Percentiles rank a stretch among this genome's conserved stretches.
Conservation (phyloP, 2,113 vertebrate species). For the Candoia aspera region DNA sequence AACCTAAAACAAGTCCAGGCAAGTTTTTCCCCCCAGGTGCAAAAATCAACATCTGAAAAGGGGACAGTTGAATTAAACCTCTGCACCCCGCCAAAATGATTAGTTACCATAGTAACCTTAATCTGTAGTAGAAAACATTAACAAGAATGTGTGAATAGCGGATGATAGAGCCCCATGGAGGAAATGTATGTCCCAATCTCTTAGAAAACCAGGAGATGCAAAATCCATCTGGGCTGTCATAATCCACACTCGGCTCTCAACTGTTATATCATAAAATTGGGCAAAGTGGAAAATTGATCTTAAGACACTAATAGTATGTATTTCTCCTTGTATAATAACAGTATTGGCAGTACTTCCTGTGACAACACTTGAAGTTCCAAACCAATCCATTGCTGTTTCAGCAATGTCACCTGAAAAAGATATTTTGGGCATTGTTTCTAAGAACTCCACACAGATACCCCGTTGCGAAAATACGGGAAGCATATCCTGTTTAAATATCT, state of each 20-base stretch:
- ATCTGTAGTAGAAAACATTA: no score
- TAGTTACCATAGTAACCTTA: no score
- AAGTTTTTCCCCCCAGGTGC: no score
- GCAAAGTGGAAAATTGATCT: neutral
- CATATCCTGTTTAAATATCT: neutral
- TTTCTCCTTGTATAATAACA: neutral
- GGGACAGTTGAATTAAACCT: no score
- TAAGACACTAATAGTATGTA: neutral
- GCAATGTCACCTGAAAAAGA: neutral
- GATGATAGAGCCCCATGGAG: neutral
- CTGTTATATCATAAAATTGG: neutral
- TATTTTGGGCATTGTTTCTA: neutral
- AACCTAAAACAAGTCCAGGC: no score
- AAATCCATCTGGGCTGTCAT: neutral
- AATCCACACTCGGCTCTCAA: neutral
- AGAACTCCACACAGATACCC: neutral
- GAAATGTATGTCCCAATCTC: neutral
- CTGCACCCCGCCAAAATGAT: no score
- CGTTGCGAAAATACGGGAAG: neutral
- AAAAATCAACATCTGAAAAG: no score
- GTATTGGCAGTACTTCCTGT: neutral
- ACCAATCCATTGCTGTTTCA: neutral
- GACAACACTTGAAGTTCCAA: neutral
- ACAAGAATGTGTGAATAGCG: neutral
- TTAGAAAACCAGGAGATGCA: neutral